phyloP scores from a whole-genome alignment of 2,113 vertebrate species.

The western clawed frog (Xenopus tropicalis) region UCB_Xtro_10.0 CM004444.2:161695501-161696000 shows the following conservation, averaged over 20 bases:
- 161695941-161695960: too few relatives aligned
- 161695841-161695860: constrained; percentile 58
- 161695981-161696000: too few relatives aligned
- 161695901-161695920: too few relatives aligned
- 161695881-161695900: too few relatives aligned
- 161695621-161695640: constrained; percentile 76
- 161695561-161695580: constrained; percentile 73
- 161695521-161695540: constrained; percentile 20
- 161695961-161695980: too few relatives aligned
- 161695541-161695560: constrained; percentile 50
- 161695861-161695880: constrained; percentile 68
- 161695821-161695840: constrained; percentile 76
- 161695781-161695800: constrained; percentile 78
- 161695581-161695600: constrained; percentile 74
- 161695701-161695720: neutral
- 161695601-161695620: constrained; percentile 81
- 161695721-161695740: constrained; percentile 63
- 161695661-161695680: too few relatives aligned
- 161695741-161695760: constrained; percentile 75
- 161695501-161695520: neutral
- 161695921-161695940: too few relatives aligned
- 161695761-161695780: constrained; percentile 55
- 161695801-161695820: constrained; percentile 68
- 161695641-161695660: neutral
- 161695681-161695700: too few relatives aligned